A percentile compares a stretch with the other conserved stretches of the same genome.
Conservation (phyloP, 2,797 vertebrate genomes). For the Botia almorhae region DNA sequence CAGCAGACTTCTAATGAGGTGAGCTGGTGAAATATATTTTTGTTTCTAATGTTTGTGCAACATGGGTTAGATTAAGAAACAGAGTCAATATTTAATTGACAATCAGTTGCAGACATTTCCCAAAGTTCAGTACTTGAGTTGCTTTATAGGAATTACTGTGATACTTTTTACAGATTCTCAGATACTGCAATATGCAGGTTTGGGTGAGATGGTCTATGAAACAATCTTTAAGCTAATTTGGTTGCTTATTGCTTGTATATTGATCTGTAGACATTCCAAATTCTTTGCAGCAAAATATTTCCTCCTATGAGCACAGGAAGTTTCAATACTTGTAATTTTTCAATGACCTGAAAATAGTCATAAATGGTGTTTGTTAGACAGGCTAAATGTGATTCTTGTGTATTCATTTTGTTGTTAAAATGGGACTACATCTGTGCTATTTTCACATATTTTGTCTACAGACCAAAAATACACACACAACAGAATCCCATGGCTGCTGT, state of each 20-base stretch:
- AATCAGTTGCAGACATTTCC: not conserved
- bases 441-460: conserved; percentile 63
- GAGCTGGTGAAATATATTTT: conserved; percentile 61
- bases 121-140: too few species aligned
- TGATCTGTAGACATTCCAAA: not conserved
- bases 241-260: not conserved
- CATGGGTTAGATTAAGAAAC: not conserved
- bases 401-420: conserved; percentile 51
- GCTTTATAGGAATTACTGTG: too few species aligned
- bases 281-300: conserved; percentile 2
- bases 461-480: conserved; percentile 39
- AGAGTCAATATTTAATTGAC: not conserved
- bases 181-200: too few species aligned
- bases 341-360: conserved; percentile 11
- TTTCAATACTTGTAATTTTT: conserved; percentile 6
- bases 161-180: too few species aligned
- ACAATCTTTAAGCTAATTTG: too few species aligned
- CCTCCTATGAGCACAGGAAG: conserved; percentile 15
- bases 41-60: conserved; percentile 10
- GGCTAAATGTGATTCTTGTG: conserved; percentile 9
- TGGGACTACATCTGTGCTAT: conserved; percentile 48
- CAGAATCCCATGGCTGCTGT: conserved; percentile 62
- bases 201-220: too few species aligned
- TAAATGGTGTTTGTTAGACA: conserved; percentile 21
- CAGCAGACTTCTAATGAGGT: conserved; percentile 76